These are phyloP conservation scores for Hycleus cichorii DNA, from an alignment of 1,140 invertebrate genomes.

Conservation along the genomic window DNA sequence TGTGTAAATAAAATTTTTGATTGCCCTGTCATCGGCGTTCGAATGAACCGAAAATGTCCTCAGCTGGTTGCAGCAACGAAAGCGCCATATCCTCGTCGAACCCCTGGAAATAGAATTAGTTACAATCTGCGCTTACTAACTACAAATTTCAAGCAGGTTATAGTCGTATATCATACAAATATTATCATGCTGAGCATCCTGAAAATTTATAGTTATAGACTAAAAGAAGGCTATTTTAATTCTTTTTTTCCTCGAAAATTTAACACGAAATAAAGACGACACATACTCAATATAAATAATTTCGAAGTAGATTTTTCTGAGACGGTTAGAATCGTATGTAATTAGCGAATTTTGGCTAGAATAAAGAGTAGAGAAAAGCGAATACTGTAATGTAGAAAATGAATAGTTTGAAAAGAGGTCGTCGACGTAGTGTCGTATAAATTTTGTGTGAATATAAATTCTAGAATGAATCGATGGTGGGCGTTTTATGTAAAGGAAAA, in stretches of 20 bases:
- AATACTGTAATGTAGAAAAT: conserved; percentile 13
- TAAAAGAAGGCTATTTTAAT: too few relatives aligned
- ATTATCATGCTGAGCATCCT: too few relatives aligned
- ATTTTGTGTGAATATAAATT: too few relatives aligned
- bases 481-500: too few relatives aligned
- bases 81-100: conserved; percentile 40
- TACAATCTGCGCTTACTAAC: neutral
- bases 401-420: conserved; percentile 14
- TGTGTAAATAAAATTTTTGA: conserved; percentile 6
- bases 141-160: neutral
- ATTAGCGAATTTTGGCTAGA: too few relatives aligned
- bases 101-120: conserved; percentile 34
- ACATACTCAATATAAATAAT: too few relatives aligned
- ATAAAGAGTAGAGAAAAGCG: conserved; percentile 5
- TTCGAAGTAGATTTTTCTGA: too few relatives aligned
- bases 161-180: too few relatives aligned
- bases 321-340: too few relatives aligned
- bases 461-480: neutral
- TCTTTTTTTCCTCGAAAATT: too few relatives aligned
- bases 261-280: too few relatives aligned
- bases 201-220: too few relatives aligned
- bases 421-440: conserved; percentile 17
- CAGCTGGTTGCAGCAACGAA: conserved; percentile 36
- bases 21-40: neutral
- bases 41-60: conserved; percentile 14